Evolutionary conservation across 2,797 vertebrate species (phyloP).

Genomic region (Gallirallus australis): DNA sequence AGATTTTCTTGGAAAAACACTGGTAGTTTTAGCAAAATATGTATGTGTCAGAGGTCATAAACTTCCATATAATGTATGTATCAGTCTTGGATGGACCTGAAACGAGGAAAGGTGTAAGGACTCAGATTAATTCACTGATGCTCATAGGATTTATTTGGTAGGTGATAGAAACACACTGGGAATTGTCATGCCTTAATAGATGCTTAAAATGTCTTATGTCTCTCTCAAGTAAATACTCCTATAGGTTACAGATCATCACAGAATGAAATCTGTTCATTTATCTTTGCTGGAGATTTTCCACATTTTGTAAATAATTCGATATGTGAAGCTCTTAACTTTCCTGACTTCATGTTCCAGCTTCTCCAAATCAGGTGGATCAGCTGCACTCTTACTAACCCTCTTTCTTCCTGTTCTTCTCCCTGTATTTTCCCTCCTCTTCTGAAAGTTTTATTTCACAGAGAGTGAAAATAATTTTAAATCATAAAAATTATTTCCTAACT

Average conservation of each 20-base stretch:
- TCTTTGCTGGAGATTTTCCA: background rate
- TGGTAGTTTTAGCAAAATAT: background rate
- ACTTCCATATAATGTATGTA: background rate
- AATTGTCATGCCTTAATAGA: background rate
- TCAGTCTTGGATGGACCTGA: background rate
- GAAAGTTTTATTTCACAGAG: background rate
- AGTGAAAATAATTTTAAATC: background rate
- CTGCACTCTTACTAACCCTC: background rate
- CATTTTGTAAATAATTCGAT: background rate
- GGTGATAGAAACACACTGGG: background rate
- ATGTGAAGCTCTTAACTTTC: background rate
- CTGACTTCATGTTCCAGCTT: background rate
- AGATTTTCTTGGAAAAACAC: background rate
- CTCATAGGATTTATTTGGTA: background rate
- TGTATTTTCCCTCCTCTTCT: background rate
- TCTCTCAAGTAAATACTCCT: background rate
- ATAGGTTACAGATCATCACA: background rate
- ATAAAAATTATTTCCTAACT: background rate
- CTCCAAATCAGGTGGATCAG: background rate
- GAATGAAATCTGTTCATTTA: background rate
- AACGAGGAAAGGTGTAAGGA: background rate
- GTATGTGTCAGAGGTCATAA: background rate
- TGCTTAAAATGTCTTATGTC: background rate
- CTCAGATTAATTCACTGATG: background rate
- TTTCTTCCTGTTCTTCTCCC: background rate